Conservation (phyloP, 2,797 vertebrate species). For the Luscinia luscinia region DNA sequence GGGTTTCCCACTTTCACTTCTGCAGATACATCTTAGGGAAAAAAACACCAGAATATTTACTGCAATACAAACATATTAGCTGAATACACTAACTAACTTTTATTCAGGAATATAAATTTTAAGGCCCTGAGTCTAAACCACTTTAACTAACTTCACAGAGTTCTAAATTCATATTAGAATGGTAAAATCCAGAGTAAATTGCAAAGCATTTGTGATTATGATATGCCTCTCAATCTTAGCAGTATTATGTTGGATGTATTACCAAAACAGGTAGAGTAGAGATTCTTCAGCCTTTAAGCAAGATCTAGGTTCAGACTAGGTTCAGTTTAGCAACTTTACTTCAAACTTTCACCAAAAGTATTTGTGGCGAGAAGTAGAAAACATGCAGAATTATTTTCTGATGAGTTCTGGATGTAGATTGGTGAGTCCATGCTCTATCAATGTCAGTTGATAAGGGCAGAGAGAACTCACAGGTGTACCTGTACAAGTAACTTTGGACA, state of each 20-base stretch:
- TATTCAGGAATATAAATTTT: neutral
- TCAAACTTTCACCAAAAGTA: neutral
- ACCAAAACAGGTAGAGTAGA: neutral
- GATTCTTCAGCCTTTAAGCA: neutral
- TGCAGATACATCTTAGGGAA: slow-evolving; percentile 78
- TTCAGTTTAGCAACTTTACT: neutral
- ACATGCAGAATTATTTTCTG: neutral
- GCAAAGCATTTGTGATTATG: neutral
- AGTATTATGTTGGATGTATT: neutral
- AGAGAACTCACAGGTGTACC: neutral
- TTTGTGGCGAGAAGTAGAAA: neutral
- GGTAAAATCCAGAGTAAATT: neutral
- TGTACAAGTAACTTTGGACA: neutral
- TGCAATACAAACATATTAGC: neutral
- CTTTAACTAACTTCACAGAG: neutral
- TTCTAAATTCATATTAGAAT: neutral
- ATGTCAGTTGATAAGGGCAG: neutral
- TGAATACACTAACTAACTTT: neutral
- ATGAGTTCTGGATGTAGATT: neutral
- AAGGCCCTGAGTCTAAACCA: neutral
- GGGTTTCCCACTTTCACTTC: slow-evolving; percentile 92
- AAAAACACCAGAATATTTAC: neutral
- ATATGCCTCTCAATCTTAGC: neutral
- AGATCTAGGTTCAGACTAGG: neutral
- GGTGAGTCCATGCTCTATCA: neutral